These are phyloP conservation scores for Lepisosteus osseus DNA, from an alignment of 2,113 vertebrate species.

Conservation along the genomic window DNA sequence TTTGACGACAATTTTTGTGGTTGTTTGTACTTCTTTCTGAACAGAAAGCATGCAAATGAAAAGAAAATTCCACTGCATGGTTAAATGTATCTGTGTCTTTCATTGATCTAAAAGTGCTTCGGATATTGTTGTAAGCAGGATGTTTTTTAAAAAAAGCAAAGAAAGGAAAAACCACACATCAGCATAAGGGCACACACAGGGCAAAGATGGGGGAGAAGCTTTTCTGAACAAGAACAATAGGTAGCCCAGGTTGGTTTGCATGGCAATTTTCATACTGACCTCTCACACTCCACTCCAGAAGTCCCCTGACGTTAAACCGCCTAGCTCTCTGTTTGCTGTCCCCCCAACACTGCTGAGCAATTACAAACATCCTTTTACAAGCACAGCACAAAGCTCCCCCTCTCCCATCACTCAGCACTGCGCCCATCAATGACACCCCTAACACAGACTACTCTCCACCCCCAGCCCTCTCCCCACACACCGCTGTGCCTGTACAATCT, in stretches of 20 bases:
- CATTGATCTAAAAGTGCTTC: slow-evolving; percentile 56
- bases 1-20: no score
- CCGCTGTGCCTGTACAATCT: slow-evolving; percentile 42
- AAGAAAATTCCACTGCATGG: no score
- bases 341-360: slow-evolving; percentile 47
- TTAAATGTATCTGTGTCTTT: slow-evolving; percentile 39
- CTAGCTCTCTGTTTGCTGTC: slow-evolving; percentile 54
- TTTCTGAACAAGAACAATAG: slow-evolving; percentile 51
- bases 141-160: slow-evolving; percentile 57
- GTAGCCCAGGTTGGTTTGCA: slow-evolving; percentile 54
- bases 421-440: slow-evolving; percentile 37
- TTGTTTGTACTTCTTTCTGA: no score
- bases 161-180: slow-evolving; percentile 51
- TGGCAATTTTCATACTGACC: slow-evolving; percentile 65
- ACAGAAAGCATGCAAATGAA: no score
- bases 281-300: slow-evolving; percentile 42
- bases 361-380: slow-evolving; percentile 62
- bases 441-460: slow-evolving; percentile 28
- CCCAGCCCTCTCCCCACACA: slow-evolving; percentile 30
- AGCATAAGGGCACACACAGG: slow-evolving; percentile 48
- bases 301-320: slow-evolving; percentile 49
- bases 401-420: slow-evolving; percentile 56
- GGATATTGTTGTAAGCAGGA: slow-evolving; percentile 53
- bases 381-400: slow-evolving; percentile 31
- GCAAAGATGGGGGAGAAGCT: slow-evolving; percentile 19